Percentiles rank a stretch among this genome's conserved stretches.
phyloP scores from a whole-genome alignment of 2,888 invertebrate species.

The Synergus umbraculus region DNA sequence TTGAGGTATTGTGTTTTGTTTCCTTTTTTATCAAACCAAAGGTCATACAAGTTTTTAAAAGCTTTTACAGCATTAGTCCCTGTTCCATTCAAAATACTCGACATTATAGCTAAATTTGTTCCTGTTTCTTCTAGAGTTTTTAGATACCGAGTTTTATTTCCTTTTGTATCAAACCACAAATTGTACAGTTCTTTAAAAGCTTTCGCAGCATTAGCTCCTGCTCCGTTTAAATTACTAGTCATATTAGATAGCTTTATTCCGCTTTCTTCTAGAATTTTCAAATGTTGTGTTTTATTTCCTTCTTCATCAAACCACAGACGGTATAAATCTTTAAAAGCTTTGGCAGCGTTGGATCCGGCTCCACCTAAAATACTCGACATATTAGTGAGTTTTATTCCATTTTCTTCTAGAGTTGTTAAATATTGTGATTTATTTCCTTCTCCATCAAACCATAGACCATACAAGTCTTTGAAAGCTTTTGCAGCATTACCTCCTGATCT shows the following conservation, averaged over 20 bases:
- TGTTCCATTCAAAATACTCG: constrained; percentile 59
- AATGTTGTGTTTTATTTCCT: constrained; percentile 50
- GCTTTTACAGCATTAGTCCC: constrained; percentile 59
- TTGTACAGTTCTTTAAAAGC: constrained; percentile 63
- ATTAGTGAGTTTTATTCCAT: constrained; percentile 46
- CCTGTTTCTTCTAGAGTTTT: constrained; percentile 51
- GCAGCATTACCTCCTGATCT: constrained; percentile 59
- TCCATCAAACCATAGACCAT: constrained; percentile 60
- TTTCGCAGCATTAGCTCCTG: constrained; percentile 56
- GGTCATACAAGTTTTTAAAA: constrained; percentile 65
- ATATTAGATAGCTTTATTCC: constrained; percentile 57
- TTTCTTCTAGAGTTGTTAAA: constrained; percentile 30
- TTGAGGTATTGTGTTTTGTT: constrained; percentile 51
- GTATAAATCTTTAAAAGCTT: constrained; percentile 57
- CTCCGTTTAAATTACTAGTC: constrained; percentile 58
- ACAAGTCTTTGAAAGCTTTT: constrained; percentile 64
- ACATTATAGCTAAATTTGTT: constrained; percentile 56
- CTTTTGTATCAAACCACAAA: constrained; percentile 60
- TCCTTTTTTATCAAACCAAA: constrained; percentile 62
- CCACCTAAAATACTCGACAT: constrained; percentile 58
- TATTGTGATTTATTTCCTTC: constrained; percentile 42
- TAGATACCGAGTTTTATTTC: constrained; percentile 46
- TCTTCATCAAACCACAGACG: constrained; percentile 57
- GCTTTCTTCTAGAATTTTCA: constrained; percentile 48
- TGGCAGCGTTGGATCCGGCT: constrained; percentile 46